Evolutionary conservation across 2,888 invertebrate genomes (phyloP).

Genomic region (Cyclophora punctaria): DNA sequence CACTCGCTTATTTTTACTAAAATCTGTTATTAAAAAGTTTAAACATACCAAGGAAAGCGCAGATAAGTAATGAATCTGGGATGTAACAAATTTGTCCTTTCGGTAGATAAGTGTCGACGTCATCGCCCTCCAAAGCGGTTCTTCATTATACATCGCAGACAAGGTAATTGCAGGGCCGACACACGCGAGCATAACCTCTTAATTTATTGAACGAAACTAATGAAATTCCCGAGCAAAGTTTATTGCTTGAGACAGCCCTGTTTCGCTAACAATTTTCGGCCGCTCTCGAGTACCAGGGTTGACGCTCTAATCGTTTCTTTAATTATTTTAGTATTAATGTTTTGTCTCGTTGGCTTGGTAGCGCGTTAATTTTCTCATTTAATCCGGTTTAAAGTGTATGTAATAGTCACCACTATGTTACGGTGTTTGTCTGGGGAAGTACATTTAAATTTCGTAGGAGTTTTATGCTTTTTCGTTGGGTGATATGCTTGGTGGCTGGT

Average conservation of each 20-base stretch:
- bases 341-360: slow-evolving; percentile 30
- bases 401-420: neutral
- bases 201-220: slow-evolving; percentile 75
- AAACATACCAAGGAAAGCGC: slow-evolving; percentile 4
- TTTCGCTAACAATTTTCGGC: slow-evolving; percentile 66
- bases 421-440: too few species aligned
- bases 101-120: slow-evolving; percentile 5
- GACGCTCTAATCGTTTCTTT: slow-evolving; percentile 66
- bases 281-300: slow-evolving; percentile 31
- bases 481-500: too few species aligned
- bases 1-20: slow-evolving; percentile 8
- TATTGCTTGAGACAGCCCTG: slow-evolving; percentile 70
- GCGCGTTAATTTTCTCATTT: slow-evolving; percentile 41
- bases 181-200: slow-evolving; percentile 74
- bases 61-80: neutral
- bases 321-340: slow-evolving; percentile 69
- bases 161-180: slow-evolving; percentile 73
- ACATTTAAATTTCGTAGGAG: too few species aligned
- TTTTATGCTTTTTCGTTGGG: too few species aligned
- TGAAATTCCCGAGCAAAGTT: slow-evolving; percentile 72
- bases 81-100: neutral
- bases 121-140: slow-evolving; percentile 41
- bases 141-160: slow-evolving; percentile 67
- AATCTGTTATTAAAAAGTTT: neutral
- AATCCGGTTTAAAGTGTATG: slow-evolving; percentile 9